Base-by-base conservation (phyloP, 2,888 invertebrate genomes). In the Drosophila limbata region DNA sequence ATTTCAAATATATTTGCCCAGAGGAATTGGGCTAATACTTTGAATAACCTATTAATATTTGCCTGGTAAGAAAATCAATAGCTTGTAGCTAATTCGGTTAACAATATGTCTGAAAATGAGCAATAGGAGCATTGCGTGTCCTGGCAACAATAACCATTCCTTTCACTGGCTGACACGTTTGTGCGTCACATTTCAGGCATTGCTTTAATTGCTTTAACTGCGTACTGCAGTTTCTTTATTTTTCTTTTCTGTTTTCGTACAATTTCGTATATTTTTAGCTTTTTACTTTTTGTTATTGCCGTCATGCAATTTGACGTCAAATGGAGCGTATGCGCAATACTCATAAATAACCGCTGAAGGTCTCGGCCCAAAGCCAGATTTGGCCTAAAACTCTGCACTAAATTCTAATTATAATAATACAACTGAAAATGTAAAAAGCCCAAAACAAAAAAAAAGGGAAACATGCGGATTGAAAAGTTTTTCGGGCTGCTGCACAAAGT, bases 241-340 rank as follows among this genome's bases (percentile, higher is more conserved):
- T n/a, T 37, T 3, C 25, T 57, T 64, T 71, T 5, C 21, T 39
- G n/a, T 10, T 6, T 21, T 42, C 4, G 31, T 13, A 9, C 13
- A 19, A 8, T 21, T 28, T 42, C 8, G n/a, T 42, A 35, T 76
- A 78, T 60, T 66, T 69, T 61, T 56, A 63, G 62, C 61, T 60
- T 13, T 61, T 25, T 59, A 61, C 48, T 57, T 61, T 63, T 68
- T 40, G 62, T 63, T 60, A 59, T 64, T 57, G 55, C 56, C 75
- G 79, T 71, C 85, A 71, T 75, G 79, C 85, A 68, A 71, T 66
- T 85, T 70, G 70, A 73, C 69, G 77, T 65, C 81, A 76, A 56
- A 65, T 67, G 67, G 47, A 64, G 66, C 76, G 73, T 72, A 66
- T 62, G 63, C 51, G 57, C 57, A 57, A 51, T 52, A 50, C 61